Conservation (phyloP, 1,140 invertebrate species). For the Pseudomyrmex sp. region DNA sequence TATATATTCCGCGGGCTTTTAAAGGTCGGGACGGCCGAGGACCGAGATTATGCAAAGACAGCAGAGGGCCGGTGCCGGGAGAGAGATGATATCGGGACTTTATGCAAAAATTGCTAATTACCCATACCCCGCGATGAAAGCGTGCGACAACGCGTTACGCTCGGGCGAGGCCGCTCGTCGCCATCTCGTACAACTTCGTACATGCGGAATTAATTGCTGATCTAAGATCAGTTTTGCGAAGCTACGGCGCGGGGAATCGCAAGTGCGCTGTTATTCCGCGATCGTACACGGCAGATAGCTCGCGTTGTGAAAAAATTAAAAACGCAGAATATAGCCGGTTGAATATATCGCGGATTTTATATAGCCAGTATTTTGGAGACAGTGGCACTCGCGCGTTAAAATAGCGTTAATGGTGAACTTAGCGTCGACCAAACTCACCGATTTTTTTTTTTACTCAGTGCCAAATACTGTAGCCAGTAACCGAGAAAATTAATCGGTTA, state of each 20-base stretch:
- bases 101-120: constrained; percentile 61
- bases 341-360: too few species aligned
- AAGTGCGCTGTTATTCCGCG: constrained; percentile 44
- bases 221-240: constrained; percentile 54
- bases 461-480: too few species aligned
- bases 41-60: constrained; percentile 47
- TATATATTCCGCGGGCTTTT: constrained; percentile 77
- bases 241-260: not conserved
- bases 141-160: constrained; percentile 57
- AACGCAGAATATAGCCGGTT: too few species aligned
- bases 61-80: constrained; percentile 45
- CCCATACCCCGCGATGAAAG: constrained; percentile 38
- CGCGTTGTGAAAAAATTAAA: too few species aligned
- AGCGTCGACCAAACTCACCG: too few species aligned
- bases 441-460: too few species aligned
- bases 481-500: too few species aligned
- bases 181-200: constrained; percentile 16
- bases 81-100: constrained; percentile 37
- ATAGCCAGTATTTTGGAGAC: too few species aligned
- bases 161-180: constrained; percentile 16
- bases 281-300: constrained; percentile 31
- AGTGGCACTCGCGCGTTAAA: too few species aligned
- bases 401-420: too few species aligned
- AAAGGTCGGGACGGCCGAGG: constrained; percentile 17
- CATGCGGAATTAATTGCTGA: constrained; percentile 46